Evolutionary conservation across 1,140 invertebrate genomes (phyloP).

Genomic region (Penaeus chinensis): DNA sequence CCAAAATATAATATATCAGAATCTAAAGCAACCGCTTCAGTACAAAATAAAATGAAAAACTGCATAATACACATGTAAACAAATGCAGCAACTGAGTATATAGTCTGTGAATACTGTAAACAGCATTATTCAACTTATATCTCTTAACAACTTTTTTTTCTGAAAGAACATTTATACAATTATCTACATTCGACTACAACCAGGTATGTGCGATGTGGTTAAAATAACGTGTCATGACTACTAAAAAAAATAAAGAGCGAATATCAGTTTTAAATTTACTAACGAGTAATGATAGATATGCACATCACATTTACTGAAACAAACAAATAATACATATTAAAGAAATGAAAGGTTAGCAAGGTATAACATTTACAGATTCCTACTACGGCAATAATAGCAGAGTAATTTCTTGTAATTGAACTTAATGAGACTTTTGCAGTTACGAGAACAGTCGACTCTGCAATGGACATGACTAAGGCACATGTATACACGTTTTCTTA

Average conservation of each 20-base stretch:
- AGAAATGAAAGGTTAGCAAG: constrained; percentile 11
- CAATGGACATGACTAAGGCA: constrained; percentile 45
- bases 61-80: no score
- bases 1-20: not conserved
- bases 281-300: no score
- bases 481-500: constrained; percentile 48
- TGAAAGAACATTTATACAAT: constrained; percentile 28
- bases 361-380: constrained; percentile 28
- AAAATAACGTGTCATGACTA: not conserved
- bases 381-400: constrained; percentile 33
- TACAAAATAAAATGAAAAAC: constrained; percentile 1
- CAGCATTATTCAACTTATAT: constrained; percentile 17
- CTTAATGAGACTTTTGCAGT: constrained; percentile 12
- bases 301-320: no score
- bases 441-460: constrained; percentile 23
- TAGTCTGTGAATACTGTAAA: no score
- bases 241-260: no score
- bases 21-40: constrained; percentile 20
- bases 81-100: no score
- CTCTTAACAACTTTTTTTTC: constrained; percentile 17
- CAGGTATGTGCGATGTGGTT: constrained; percentile 5
- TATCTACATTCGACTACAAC: constrained; percentile 31
- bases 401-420: constrained; percentile 34
- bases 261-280: constrained; percentile 11
- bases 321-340: not conserved